Evolutionary conservation across 1,140 invertebrate species (phyloP), one percentile per base, ranked within the genome.

Genomic region (Drosophila aff.): DNA sequence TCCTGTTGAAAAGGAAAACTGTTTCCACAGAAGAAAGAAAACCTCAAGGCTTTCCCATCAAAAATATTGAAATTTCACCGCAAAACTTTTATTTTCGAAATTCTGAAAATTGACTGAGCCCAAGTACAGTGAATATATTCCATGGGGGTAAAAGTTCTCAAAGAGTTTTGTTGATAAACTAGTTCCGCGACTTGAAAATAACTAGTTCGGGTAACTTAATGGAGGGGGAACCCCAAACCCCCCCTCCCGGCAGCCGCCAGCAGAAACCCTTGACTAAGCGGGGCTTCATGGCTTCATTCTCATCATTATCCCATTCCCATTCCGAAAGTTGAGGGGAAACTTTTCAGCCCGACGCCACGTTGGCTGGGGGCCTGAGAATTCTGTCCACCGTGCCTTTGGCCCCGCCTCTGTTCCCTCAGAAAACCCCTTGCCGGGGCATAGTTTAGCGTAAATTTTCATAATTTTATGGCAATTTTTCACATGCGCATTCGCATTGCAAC

Each of bases 381-480:
- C 26, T 50, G 11, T 3, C 16, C 43, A 8, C n/a, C 16, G 11
- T 8, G 1, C 16, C 41, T 2, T 6, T 46, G 8, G 5, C 28
- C 28, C 28, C 15, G 13, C 21, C 21, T 16, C 15, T 15, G 6
- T 4, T 15, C 6, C 7, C n/a, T 18, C 15, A 2, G n/a, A 44
- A 44, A 18, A 11, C 10, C 36, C 18, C 16, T 18, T 10, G n/a
- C 49, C 40, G 55, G 58, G 66, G 59, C 67, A 82, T 82, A 82
- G 86, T 91, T 90, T 90, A 76, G 79, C 81, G 86, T 80, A 76
- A 57, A 90, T 82, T 90, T 85, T 85, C 79, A 90, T 91, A 90
- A 90, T 90, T 85, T 90, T 85, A 91, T 85, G 79, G 81, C 85
- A 82, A 90, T 90, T 90, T 90, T 84, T 89, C 83, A 89, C 83